Evolutionary conservation across 1,140 invertebrate species (phyloP).

Genomic region (Ostrea denselamellosa): DNA sequence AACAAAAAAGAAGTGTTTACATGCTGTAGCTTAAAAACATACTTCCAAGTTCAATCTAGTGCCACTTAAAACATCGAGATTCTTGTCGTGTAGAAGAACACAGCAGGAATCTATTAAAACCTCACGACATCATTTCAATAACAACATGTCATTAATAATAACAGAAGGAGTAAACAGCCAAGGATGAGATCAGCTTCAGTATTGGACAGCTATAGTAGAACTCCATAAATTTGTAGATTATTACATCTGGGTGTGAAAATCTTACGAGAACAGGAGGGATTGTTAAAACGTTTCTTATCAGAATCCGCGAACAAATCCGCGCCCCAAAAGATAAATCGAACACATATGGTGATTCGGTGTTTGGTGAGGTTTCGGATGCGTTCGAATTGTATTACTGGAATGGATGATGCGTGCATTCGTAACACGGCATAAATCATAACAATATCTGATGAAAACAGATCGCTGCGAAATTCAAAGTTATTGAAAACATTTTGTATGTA

Average conservation of each 20-base stretch:
- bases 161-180: neutral
- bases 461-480: too few species aligned
- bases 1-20: neutral
- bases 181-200: constrained; percentile 26
- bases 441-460: too few species aligned
- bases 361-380: neutral
- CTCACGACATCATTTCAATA: neutral
- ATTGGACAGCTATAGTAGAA: neutral
- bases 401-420: too few species aligned
- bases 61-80: neutral
- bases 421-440: too few species aligned
- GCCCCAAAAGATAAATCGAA: neutral
- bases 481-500: too few species aligned
- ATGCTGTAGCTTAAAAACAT: too few species aligned
- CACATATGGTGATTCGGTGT: neutral
- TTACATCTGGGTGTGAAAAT: neutral
- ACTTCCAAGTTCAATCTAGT: neutral
- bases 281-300: neutral
- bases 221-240: neutral
- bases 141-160: neutral
- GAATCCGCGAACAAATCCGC: neutral
- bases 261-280: neutral
- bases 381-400: neutral
- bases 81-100: neutral
- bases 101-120: neutral